Evolutionary conservation across 1,140 invertebrate species (phyloP), one percentile per base, ranked within the genome.

Genomic region (Reticulitermes speratus): DNA sequence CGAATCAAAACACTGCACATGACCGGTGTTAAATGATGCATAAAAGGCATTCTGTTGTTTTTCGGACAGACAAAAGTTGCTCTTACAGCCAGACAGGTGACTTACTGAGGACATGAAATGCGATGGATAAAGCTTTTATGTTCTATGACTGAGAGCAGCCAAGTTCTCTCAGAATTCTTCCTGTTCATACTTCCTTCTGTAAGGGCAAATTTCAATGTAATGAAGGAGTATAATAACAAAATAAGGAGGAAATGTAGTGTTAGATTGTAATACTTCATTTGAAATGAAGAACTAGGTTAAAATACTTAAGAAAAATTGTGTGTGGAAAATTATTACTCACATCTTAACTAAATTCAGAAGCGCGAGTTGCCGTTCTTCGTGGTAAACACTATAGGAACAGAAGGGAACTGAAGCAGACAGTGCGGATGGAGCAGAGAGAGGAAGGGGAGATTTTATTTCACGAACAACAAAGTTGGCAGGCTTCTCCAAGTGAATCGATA

Each of bases 381-480:
- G 55, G 21, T 59, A 6, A 23, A 59, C 38, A 38, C 38, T 38
- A 14, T 16, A 75, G 12, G 19, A 65, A 25, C 25, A 75, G 65
- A 75, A 30, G n/a, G 11, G n/a, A 30, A 30, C 7, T 1, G 9
- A 75, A 75, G 65, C 25, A 25, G 65, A 75, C 7, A 75, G n/a
- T 1, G 65, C n/a, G 65, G 25, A 30, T 9, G 65, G 65, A 75
- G 19, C 52, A 75, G 65, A 75, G n/a, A 75, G 25, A 30, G 65
- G n/a, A 16, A 30, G n/a, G n/a, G 65, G 14, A 30, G 65, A 30
- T 75, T 30, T 75, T 75, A 75, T 75, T 75, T 75, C n/a, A 75
- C 65, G 25, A 75, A 75, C 59, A 75, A 75, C 65, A 75, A 75
- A 75, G 65, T 75, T 75, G 65, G 65, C 25, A 75, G 65, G 65